phyloP scores from a whole-genome alignment of 1,140 invertebrate genomes.

The Arion vulgaris region DNA sequence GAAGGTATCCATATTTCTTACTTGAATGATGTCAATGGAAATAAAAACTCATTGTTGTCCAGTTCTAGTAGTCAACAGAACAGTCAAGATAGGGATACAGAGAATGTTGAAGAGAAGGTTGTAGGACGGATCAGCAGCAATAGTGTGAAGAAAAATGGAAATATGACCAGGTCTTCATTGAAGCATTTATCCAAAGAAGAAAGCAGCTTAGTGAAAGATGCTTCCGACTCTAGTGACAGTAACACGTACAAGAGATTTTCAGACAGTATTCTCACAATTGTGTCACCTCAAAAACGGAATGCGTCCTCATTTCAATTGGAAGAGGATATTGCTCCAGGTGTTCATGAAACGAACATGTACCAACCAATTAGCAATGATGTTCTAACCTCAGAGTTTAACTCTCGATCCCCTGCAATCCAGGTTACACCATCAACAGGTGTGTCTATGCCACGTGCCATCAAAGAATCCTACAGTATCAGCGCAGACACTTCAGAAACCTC shows the following conservation, averaged over 20 bases:
- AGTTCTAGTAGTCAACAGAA: neutral
- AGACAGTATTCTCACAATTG: neutral
- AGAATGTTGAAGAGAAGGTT: constrained; percentile 22
- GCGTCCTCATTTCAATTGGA: neutral
- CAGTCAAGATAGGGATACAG: constrained; percentile 31
- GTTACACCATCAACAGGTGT: constrained; percentile 1
- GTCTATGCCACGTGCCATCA: constrained; percentile 28
- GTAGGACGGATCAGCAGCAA: neutral
- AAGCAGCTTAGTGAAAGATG: neutral
- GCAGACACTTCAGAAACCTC: constrained; percentile 67
- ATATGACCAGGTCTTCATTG: neutral
- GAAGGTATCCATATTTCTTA: neutral
- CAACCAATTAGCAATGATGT: constrained; percentile 38
- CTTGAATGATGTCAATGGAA: constrained; percentile 24
- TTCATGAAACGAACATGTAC: neutral
- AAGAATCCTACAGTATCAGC: constrained; percentile 58
- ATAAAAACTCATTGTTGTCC: neutral
- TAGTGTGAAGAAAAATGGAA: neutral
- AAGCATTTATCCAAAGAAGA: neutral
- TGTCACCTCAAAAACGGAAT: neutral
- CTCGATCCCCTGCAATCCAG: constrained; percentile 26
- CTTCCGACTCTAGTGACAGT: neutral
- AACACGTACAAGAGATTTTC: neutral
- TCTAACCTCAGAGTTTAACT: constrained; percentile 20
- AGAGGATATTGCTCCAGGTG: neutral